Evolutionary conservation across 2,113 vertebrate genomes (phyloP).

Genomic region (Blennius ocellaris): DNA sequence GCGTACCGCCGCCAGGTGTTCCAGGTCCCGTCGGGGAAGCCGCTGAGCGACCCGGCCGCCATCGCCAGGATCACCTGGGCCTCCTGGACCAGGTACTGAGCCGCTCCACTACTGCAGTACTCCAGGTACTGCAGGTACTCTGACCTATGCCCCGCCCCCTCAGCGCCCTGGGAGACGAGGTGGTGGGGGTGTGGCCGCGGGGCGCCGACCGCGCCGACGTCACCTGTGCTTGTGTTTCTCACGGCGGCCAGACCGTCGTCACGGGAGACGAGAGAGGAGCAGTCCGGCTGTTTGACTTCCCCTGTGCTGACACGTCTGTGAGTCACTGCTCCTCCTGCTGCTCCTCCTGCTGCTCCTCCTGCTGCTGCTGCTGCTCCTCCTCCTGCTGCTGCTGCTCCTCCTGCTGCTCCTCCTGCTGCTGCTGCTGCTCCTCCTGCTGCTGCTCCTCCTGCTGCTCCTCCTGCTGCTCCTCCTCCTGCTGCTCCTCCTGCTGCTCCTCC

Average conservation of each 20-base stretch:
- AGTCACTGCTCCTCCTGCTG: conserved; percentile 67
- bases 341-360: too few species aligned
- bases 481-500: too few species aligned
- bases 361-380: too few species aligned
- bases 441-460: too few species aligned
- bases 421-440: too few species aligned
- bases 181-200: conserved; percentile 94
- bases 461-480: too few species aligned
- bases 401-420: too few species aligned
- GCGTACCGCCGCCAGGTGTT: conserved; percentile 93
- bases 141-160: too few species aligned
- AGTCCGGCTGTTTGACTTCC: conserved; percentile 97
- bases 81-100: conserved; percentile 93
- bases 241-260: conserved; percentile 90
- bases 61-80: conserved; percentile 97
- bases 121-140: too few species aligned
- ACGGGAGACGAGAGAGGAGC: conserved; percentile 96
- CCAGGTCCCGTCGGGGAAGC: conserved; percentile 93
- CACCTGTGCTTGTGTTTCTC: conserved; percentile 94
- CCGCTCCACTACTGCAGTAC: too few species aligned
- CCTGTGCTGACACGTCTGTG: conserved; percentile 95
- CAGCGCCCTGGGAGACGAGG: conserved; percentile 94
- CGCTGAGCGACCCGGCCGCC: conserved; percentile 83
- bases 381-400: too few species aligned
- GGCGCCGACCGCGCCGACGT: conserved; percentile 95